Conservation (phyloP, 2,797 vertebrate genomes). For the Peromyscus melanophrys region DNA sequence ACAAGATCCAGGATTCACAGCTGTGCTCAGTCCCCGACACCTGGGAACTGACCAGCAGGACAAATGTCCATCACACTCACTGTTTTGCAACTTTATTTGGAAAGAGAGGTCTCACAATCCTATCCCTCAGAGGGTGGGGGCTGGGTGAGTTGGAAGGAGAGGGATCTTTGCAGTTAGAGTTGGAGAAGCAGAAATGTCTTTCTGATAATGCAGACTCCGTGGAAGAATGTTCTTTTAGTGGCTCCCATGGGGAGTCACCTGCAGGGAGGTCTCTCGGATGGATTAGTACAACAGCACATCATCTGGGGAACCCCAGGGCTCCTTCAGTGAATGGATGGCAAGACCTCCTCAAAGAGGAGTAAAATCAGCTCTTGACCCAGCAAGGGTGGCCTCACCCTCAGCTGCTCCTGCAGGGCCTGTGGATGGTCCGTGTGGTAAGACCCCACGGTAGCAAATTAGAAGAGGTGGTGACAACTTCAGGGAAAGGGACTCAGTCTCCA, state of each 20-base stretch:
- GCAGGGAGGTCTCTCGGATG: too few relatives aligned
- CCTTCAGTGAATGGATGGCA: too few relatives aligned
- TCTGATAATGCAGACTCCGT: background rate
- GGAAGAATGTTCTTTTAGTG: background rate
- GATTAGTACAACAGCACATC: fast-evolving
- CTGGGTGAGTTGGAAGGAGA: fast-evolving
- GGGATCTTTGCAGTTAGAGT: background rate
- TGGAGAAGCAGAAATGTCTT: background rate
- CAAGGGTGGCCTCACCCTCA: background rate
- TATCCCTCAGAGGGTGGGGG: fast-evolving
- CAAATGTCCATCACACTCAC: background rate
- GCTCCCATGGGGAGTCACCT: background rate
- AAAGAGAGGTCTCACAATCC: background rate
- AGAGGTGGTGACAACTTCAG: background rate
- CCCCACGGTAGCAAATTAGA: background rate
- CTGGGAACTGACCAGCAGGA: background rate
- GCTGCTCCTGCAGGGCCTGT: background rate
- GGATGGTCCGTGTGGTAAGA: background rate
- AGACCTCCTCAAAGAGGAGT: background rate
- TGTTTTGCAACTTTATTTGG: background rate
- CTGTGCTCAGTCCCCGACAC: background rate
- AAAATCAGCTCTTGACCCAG: background rate
- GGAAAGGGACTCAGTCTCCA: background rate
- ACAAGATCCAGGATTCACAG: background rate
- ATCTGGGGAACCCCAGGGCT: background rate